A percentile compares a stretch with the other conserved stretches of the same genome.
These are phyloP conservation scores for Chaetops frenatus DNA, from an alignment of 2,113 vertebrate genomes.

Conservation along the genomic window DNA sequence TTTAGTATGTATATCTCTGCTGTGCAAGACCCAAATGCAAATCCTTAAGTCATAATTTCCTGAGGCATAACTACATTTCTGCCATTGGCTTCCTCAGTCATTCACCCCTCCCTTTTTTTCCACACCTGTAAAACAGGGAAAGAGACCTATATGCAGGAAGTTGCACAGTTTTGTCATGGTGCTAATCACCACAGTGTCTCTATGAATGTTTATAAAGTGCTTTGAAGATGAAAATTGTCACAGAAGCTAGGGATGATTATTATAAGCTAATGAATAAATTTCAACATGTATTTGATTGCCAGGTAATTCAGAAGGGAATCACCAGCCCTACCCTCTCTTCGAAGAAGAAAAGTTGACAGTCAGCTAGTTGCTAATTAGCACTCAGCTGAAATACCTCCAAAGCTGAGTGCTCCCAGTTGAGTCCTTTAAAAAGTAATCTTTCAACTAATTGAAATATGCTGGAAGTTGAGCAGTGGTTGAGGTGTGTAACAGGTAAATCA, in stretches of 20 bases:
- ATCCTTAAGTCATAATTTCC: not conserved
- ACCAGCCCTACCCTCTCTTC: conserved; percentile 35
- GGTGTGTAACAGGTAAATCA: conserved; percentile 32
- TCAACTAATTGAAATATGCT: conserved; percentile 62
- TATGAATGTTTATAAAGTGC: conserved; percentile 31
- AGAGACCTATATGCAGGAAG: not conserved
- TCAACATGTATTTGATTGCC: conserved; percentile 51
- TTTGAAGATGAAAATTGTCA: conserved; percentile 46
- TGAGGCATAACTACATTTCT: not conserved
- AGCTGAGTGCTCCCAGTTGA: conserved; percentile 64
- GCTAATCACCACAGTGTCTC: not conserved
- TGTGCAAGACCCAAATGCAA: not conserved
- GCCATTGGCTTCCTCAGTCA: not conserved
- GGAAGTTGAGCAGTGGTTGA: conserved; percentile 29
- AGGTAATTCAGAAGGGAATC: conserved; percentile 64
- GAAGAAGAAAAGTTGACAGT: conserved; percentile 69
- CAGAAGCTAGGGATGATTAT: conserved; percentile 46
- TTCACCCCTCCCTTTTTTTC: not conserved
- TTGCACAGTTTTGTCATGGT: not conserved
- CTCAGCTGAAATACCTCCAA: conserved; percentile 66
- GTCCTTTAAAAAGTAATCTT: conserved; percentile 66
- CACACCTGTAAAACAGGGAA: not conserved
- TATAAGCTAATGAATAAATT: conserved; percentile 62
- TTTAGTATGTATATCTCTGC: not conserved
- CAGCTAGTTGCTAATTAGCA: conserved; percentile 72